phyloP scores from a whole-genome alignment of 2,888 invertebrate genomes.

The Dasypogon diadema region DNA sequence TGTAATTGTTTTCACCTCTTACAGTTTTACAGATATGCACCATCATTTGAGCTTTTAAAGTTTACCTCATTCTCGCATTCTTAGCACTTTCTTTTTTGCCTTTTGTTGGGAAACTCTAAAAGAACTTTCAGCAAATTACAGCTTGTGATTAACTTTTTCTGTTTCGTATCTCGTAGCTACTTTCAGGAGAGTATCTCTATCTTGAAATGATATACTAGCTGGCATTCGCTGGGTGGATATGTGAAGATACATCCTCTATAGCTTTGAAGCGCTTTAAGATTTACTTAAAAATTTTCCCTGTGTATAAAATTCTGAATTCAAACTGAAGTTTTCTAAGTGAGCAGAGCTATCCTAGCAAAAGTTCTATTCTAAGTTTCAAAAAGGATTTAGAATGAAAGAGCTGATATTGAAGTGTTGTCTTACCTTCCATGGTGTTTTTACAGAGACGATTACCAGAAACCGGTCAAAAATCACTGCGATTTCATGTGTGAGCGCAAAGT shows the following conservation, averaged over 20 bases:
- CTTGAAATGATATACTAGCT: constrained; percentile 34
- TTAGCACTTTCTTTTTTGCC: not conserved
- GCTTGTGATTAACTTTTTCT: constrained; percentile 42
- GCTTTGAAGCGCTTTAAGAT: not conserved
- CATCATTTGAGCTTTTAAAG: constrained; percentile 41
- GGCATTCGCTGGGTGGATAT: not conserved
- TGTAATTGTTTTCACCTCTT: constrained; percentile 44
- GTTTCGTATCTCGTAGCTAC: not conserved
- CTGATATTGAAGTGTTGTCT: too few species aligned
- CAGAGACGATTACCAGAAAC: not conserved
- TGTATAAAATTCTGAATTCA: too few species aligned
- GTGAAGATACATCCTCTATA: not conserved
- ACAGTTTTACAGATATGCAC: constrained; percentile 46
- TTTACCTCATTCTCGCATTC: constrained; percentile 9
- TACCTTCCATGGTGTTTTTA: not conserved
- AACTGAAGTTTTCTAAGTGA: too few species aligned
- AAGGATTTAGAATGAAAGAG: not conserved
- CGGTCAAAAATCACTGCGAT: not conserved
- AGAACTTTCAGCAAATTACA: constrained; percentile 40
- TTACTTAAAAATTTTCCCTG: constrained; percentile 1
- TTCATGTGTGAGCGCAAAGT: not conserved
- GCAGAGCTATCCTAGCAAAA: too few species aligned
- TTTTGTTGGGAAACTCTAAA: constrained; percentile 1
- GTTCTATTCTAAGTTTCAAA: too few species aligned
- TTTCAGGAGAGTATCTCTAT: constrained; percentile 1